A percentile compares a stretch with the other conserved stretches of the same genome.
phyloP scores from a whole-genome alignment of 2,797 vertebrate genomes.

The Coranthus polyacanthus region DNA sequence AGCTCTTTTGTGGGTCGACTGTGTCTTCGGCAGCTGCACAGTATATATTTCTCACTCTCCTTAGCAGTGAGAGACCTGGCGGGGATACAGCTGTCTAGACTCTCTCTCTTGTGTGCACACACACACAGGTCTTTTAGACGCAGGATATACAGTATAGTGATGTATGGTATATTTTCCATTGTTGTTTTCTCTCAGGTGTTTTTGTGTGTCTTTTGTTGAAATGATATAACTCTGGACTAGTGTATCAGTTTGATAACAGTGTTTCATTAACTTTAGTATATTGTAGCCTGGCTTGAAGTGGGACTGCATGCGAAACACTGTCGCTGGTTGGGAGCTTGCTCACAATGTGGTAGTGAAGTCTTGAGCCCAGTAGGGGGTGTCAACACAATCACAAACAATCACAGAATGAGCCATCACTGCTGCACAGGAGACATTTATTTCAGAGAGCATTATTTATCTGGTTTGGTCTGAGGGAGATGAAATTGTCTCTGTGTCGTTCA shows the following conservation, averaged over 20 bases:
- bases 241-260: slow-evolving; percentile 25
- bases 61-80: slow-evolving; percentile 66
- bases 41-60: slow-evolving; percentile 72
- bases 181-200: slow-evolving; percentile 23
- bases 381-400: slow-evolving; percentile 82
- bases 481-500: slow-evolving; percentile 53
- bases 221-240: slow-evolving; percentile 21
- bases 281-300: slow-evolving; percentile 38
- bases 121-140: background rate
- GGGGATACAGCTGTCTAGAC: slow-evolving; percentile 68
- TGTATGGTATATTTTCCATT: slow-evolving; percentile 6
- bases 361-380: slow-evolving; percentile 87
- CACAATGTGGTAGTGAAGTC: slow-evolving; percentile 74
- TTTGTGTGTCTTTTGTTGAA: slow-evolving; percentile 29
- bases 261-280: slow-evolving; percentile 58
- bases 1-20: slow-evolving; percentile 75
- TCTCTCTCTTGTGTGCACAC: slow-evolving; percentile 30
- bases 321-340: slow-evolving; percentile 38
- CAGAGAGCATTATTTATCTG: slow-evolving; percentile 68
- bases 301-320: slow-evolving; percentile 42
- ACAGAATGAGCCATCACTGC: slow-evolving; percentile 69
- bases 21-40: slow-evolving; percentile 75
- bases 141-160: slow-evolving; percentile 19
- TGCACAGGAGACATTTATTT: slow-evolving; percentile 67
- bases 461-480: slow-evolving; percentile 57